phyloP scores from a whole-genome alignment of 2,113 vertebrate genomes.

The Agapornis roseicollis region DNA sequence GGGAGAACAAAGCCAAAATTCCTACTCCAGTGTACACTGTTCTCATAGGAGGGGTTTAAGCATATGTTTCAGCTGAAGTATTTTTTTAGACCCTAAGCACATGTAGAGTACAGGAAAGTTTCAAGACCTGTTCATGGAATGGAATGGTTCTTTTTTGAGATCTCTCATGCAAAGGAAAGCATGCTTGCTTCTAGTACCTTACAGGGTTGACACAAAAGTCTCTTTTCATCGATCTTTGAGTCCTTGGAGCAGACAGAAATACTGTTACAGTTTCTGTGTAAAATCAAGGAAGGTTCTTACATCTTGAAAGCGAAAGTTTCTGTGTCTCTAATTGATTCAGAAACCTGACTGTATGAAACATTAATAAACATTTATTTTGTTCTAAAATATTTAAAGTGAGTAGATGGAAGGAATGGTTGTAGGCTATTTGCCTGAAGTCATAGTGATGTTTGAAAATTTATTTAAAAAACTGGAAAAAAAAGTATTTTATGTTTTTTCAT shows the following conservation, averaged over 20 bases:
- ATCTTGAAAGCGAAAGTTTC: not conserved
- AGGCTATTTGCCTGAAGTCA: not conserved
- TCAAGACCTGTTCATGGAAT: not conserved
- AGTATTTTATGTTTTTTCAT: not conserved
- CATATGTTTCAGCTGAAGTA: not conserved
- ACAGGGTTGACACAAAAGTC: not conserved
- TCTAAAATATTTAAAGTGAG: not conserved
- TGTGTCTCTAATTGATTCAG: not conserved
- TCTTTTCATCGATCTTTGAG: not conserved
- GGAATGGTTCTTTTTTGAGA: not conserved
- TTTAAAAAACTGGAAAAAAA: not conserved
- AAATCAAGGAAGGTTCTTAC: not conserved
- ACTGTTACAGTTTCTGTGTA: not conserved
- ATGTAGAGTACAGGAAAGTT: accelerated
- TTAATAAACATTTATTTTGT: not conserved
- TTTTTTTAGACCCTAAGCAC: accelerated
- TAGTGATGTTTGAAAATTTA: not conserved
- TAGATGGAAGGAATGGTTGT: not conserved
- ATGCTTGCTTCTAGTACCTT: not conserved
- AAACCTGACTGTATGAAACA: not conserved
- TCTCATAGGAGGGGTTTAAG: not conserved
- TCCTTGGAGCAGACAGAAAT: not conserved
- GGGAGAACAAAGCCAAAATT: not conserved
- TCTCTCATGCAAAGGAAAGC: not conserved
- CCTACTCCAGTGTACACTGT: not conserved